phyloP scores from a whole-genome alignment of 1,140 invertebrate genomes.

The Drosophila bocki region DNA sequence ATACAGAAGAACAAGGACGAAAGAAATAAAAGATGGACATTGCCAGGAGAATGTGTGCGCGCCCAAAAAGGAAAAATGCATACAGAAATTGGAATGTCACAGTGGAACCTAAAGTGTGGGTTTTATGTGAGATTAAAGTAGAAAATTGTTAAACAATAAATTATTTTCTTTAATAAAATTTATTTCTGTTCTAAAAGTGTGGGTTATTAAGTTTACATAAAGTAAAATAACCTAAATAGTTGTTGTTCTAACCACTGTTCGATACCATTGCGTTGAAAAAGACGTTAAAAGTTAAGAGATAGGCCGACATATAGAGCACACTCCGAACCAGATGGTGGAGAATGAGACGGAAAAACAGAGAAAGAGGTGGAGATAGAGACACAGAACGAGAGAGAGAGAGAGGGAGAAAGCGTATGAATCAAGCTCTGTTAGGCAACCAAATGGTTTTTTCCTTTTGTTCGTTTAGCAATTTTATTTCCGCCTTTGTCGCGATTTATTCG shows the following conservation, averaged over 20 bases:
- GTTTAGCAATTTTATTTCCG: slow-evolving; percentile 80
- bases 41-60: slow-evolving; percentile 1
- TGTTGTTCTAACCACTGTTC: slow-evolving; percentile 44
- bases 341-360: neutral
- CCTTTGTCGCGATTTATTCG: slow-evolving; percentile 79
- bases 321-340: neutral
- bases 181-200: no score
- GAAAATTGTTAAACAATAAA: neutral
- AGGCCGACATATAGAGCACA: slow-evolving; percentile 51
- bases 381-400: neutral
- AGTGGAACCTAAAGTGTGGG: slow-evolving; percentile 18
- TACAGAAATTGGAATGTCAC: slow-evolving; percentile 56
- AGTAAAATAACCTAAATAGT: neutral
- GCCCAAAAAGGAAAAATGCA: slow-evolving; percentile 49
- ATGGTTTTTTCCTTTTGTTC: slow-evolving; percentile 65
- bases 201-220: rapidly evolving
- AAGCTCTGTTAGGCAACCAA: slow-evolving; percentile 44
- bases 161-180: no score
- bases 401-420: slow-evolving; percentile 12
- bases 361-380: neutral
- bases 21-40: slow-evolving; percentile 63
- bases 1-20: slow-evolving; percentile 30
- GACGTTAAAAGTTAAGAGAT: slow-evolving; percentile 69
- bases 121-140: neutral
- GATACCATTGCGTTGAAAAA: slow-evolving; percentile 28